Percentiles rank a stretch among this genome's conserved stretches.
Conservation (phyloP, 2,888 invertebrate genomes). For the Syrphus vitripennis region DNA sequence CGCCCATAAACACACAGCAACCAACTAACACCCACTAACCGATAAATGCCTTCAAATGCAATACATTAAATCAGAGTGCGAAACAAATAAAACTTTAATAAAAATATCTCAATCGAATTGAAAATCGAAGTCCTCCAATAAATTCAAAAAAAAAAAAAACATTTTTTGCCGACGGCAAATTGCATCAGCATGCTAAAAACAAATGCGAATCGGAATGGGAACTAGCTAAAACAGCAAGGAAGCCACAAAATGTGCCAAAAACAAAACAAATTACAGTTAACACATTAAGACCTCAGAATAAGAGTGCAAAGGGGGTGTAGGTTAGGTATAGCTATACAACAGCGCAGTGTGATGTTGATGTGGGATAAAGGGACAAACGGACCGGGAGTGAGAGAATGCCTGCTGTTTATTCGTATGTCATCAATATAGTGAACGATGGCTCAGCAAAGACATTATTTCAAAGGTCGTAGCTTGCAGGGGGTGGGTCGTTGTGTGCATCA, state of each 20-base stretch:
- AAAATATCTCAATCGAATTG: conserved; percentile 54
- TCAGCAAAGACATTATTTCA: conserved; percentile 31
- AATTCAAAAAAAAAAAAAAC: too few species aligned
- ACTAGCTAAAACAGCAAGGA: background rate
- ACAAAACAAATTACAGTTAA: conserved; percentile 71
- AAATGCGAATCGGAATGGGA: background rate
- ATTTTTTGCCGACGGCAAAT: conserved; percentile 53
- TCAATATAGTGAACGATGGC: conserved; percentile 54
- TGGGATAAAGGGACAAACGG: conserved; percentile 38
- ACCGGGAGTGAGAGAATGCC: background rate
- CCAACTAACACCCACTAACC: background rate
- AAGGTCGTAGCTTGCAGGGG: background rate
- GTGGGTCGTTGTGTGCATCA: too few species aligned
- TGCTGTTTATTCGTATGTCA: conserved; percentile 61
- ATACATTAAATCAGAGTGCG: conserved; percentile 46
- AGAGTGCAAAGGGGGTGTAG: background rate
- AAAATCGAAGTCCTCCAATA: conserved; percentile 33
- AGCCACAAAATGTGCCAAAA: conserved; percentile 61
- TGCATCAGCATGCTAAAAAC: background rate
- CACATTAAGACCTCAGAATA: conserved; percentile 55
- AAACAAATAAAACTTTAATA: conserved; percentile 48
- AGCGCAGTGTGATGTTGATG: conserved; percentile 45
- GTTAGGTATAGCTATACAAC: background rate
- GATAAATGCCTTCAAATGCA: background rate
- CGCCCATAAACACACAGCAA: background rate